Evolutionary conservation across 2,113 vertebrate genomes (phyloP).

Genomic region (Cryptotis parvus): DNA sequence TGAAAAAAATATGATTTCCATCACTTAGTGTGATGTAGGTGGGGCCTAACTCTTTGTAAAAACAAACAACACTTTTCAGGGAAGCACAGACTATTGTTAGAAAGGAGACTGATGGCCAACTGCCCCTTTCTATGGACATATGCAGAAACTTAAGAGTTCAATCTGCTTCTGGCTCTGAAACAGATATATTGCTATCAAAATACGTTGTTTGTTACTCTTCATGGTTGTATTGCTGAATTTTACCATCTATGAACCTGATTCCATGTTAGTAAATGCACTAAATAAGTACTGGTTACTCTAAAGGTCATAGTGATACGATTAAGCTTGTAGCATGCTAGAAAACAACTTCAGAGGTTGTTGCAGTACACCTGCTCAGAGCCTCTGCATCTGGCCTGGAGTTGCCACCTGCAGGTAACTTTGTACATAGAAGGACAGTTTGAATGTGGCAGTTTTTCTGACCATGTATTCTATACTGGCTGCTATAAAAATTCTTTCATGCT

Average conservation of each 20-base stretch:
- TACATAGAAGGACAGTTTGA: too few relatives aligned
- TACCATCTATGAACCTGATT: background rate
- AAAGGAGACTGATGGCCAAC: background rate
- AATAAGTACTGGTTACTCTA: background rate
- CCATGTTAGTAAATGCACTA: background rate
- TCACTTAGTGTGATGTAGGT: background rate
- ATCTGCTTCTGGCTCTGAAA: background rate
- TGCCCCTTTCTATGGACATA: background rate
- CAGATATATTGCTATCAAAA: background rate
- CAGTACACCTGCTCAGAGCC: too few relatives aligned
- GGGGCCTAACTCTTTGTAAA: background rate
- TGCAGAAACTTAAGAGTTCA: background rate
- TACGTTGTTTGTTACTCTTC: background rate
- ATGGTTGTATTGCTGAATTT: background rate
- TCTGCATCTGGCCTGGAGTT: too few relatives aligned
- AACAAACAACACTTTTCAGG: background rate
- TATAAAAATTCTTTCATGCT: too few relatives aligned
- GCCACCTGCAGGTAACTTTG: too few relatives aligned
- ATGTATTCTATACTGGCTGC: too few relatives aligned
- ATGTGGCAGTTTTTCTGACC: too few relatives aligned
- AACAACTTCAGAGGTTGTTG: background rate
- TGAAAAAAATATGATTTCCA: too few relatives aligned
- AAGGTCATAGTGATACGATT: background rate
- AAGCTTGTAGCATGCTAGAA: background rate
- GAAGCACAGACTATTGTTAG: background rate